Percentiles rank a stretch among this genome's conserved stretches.
phyloP scores from a whole-genome alignment of 1,140 invertebrate genomes.

The Littorina saxatilis region DNA sequence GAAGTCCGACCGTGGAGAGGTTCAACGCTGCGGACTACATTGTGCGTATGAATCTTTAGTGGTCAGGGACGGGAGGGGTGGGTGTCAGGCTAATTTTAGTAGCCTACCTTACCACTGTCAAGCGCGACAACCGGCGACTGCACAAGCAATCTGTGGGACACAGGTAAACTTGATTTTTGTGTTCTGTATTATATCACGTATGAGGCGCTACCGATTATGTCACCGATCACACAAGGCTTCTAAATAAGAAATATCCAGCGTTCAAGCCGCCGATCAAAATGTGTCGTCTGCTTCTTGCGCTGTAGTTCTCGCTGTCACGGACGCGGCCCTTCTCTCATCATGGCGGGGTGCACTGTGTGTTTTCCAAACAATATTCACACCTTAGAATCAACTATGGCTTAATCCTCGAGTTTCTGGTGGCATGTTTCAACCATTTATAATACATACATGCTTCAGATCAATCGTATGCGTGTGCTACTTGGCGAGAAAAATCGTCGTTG shows the following conservation, averaged over 20 bases:
- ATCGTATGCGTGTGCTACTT: too few relatives aligned
- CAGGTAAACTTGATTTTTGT: slow-evolving; percentile 4
- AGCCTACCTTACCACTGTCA: slow-evolving; percentile 11
- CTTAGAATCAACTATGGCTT: too few relatives aligned
- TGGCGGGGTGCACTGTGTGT: not conserved
- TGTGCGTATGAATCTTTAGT: not conserved
- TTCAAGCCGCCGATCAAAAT: not conserved
- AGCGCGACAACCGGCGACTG: slow-evolving; percentile 4
- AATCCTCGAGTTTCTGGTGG: too few relatives aligned
- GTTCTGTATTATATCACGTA: too few relatives aligned
- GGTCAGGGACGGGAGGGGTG: not conserved
- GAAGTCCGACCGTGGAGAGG: too few relatives aligned
- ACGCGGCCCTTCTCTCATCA: not conserved
- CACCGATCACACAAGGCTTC: too few relatives aligned
- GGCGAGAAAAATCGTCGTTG: too few relatives aligned
- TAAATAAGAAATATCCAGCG: too few relatives aligned
- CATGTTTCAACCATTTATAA: too few relatives aligned
- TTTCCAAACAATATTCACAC: too few relatives aligned
- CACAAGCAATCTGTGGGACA: not conserved
- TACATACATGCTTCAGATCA: too few relatives aligned
- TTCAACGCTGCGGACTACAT: not conserved
- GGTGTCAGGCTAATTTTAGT: not conserved
- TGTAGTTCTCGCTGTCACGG: not conserved
- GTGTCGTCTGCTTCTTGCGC: not conserved
- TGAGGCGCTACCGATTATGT: too few relatives aligned